Evolutionary conservation across 2,888 invertebrate species (phyloP), one percentile per base, ranked within the genome.

Genomic region (Lingula anatina): DNA sequence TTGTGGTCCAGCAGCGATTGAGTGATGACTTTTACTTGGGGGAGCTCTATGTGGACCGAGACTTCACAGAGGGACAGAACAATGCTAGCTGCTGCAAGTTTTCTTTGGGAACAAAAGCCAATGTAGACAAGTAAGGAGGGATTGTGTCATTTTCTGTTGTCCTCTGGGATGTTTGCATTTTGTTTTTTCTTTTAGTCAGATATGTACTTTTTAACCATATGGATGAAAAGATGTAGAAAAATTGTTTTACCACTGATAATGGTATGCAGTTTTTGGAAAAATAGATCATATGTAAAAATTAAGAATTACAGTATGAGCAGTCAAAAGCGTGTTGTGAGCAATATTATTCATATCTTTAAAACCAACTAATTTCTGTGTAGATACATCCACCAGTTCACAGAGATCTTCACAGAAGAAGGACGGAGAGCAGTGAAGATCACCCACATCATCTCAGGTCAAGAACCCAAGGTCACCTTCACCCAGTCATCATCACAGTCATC

Each of bases 371-470:
- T n/a, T 20, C 35, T n/a, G n/a, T 55, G 37, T 47, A 75, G 90
- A 65, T 95, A 93, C 75, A 88, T 94, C 61, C 87, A 91, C 65
- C 94, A 95, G 76, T 94, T 94, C 75, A 89, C 88, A 55, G 93
- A 94, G 79, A 92, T 94, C 68, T 92, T 93, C 72, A 93, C 93
- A 0, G 91, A 94, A 71, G 91, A 93, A 77, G 93, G 93, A 43
- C 83, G 92, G 49, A 89, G 92, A 76, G 86, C 89, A 48, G 92
- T 93, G 41, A 85, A 89, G 73, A 92, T 93, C 72, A 89, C 88
- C 59, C 70, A 68, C 24, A 89, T 89, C 72, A 84, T 89, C 62
- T 88, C 89, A 42, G 89, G 89, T 37, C 88, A 89, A 70, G 77
- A 84, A 53, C 85, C 89, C 38, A 82, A 86, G 54, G 84, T 88